Conservation (phyloP, 2,888 invertebrate genomes). For the Blomia tropicalis region DNA sequence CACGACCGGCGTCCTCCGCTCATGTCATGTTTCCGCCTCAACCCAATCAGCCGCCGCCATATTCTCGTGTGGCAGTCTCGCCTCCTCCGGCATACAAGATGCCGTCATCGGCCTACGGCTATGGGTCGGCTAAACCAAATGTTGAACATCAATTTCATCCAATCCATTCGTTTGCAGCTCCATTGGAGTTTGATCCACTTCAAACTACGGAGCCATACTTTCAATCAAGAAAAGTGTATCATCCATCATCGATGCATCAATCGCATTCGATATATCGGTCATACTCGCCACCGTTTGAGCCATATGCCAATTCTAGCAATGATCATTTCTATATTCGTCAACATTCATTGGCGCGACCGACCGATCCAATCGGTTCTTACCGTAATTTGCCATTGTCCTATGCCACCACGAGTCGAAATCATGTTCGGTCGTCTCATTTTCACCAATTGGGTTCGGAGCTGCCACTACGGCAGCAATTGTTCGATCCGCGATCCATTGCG, state of each 20-base stretch:
- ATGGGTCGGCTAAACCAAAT: neutral
- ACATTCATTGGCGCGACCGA: neutral
- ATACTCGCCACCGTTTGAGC: neutral
- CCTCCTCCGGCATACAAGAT: constrained; percentile 26
- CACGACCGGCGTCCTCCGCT: constrained; percentile 25
- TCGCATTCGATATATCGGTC: neutral
- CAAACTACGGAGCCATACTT: neutral
- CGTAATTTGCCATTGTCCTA: constrained; percentile 2
- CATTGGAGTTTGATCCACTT: neutral
- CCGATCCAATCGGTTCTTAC: neutral
- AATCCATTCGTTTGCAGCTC: neutral
- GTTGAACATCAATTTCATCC: neutral
- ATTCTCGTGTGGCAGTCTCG: constrained; percentile 21
- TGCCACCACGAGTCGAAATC: constrained; percentile 2
- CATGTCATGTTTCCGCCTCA: constrained; percentile 24
- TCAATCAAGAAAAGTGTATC: constrained; percentile 1
- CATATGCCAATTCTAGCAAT: neutral
- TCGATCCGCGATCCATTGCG: neutral
- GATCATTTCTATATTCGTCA: neutral
- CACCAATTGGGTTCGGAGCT: neutral
- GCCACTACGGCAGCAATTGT: neutral
- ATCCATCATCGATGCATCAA: neutral
- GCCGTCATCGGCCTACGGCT: constrained; percentile 27
- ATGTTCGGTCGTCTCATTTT: constrained; percentile 7
- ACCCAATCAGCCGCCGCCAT: constrained; percentile 14